Evolutionary conservation across 2,113 vertebrate genomes (phyloP).

Genomic region (Epinephelus moara): DNA sequence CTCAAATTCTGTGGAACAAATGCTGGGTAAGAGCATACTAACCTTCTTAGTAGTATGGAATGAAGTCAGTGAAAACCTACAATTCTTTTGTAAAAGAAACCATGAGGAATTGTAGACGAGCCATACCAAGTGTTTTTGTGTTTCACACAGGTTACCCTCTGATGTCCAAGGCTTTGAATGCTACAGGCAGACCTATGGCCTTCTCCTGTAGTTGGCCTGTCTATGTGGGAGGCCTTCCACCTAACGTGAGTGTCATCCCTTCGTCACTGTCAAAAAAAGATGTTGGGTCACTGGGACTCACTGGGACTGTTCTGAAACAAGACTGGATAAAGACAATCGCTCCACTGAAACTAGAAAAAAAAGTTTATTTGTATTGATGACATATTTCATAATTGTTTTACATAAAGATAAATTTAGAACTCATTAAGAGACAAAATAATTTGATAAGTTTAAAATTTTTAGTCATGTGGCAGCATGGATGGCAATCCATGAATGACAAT

Average conservation of each 20-base stretch:
- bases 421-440: no score
- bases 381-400: no score
- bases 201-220: conserved; percentile 95
- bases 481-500: no score
- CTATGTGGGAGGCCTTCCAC: conserved; percentile 90
- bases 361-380: no score
- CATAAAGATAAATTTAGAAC: no score
- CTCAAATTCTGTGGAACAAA: conserved; percentile 80
- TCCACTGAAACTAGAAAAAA: neutral
- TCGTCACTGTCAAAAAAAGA: neutral
- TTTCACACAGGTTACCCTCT: conserved; percentile 87
- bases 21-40: conserved; percentile 79
- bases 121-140: neutral
- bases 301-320: neutral
- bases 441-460: no score
- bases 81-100: neutral
- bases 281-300: neutral
- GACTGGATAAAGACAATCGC: neutral
- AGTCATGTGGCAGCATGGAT: no score
- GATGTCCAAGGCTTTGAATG: conserved; percentile 90
- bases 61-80: neutral
- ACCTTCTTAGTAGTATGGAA: neutral
- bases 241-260: conserved; percentile 79
- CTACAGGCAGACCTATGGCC: conserved; percentile 89
- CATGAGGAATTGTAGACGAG: neutral